Conservation (phyloP, 2,113 vertebrate genomes). For the zebrafish (Danio rerio) region DNA sequence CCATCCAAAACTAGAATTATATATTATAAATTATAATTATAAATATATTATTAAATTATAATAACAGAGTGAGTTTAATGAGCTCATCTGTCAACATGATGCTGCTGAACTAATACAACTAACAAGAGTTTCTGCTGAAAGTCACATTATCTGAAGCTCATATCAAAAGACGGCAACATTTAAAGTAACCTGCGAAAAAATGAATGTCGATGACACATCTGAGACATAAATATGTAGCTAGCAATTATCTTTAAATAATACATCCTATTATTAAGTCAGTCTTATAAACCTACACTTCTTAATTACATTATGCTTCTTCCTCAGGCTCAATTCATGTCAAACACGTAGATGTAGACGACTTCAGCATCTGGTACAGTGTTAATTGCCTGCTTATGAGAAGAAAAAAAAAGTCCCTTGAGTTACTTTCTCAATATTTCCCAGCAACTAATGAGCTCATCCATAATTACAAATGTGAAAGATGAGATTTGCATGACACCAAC, state of each 20-base stretch:
- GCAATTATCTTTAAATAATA: background rate
- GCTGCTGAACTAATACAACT: background rate
- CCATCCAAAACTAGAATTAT: too few relatives aligned
- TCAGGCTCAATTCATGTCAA: background rate
- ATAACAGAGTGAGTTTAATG: too few relatives aligned
- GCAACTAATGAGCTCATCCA: conserved; percentile 18
- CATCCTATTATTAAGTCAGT: conserved; percentile 8
- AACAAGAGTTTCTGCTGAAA: background rate
- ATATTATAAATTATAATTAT: too few relatives aligned
- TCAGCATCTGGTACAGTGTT: conserved; percentile 19
- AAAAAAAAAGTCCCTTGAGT: conserved; percentile 19
- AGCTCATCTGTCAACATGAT: too few relatives aligned
- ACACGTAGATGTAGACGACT: conserved; percentile 8
- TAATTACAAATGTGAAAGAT: conserved; percentile 27
- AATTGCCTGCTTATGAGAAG: background rate
- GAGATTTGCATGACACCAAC: conserved; percentile 2
- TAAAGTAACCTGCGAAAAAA: background rate
- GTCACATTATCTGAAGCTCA: background rate
- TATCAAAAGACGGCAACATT: background rate
- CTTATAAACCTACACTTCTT: conserved; percentile 10
- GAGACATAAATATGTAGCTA: background rate
- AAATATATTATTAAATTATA: too few relatives aligned
- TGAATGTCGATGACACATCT: background rate
- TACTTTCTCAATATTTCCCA: conserved; percentile 9
- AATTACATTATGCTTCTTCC: conserved; percentile 17